phyloP scores from a whole-genome alignment of 2,113 vertebrate genomes.

The Chaetodon auriga region DNA sequence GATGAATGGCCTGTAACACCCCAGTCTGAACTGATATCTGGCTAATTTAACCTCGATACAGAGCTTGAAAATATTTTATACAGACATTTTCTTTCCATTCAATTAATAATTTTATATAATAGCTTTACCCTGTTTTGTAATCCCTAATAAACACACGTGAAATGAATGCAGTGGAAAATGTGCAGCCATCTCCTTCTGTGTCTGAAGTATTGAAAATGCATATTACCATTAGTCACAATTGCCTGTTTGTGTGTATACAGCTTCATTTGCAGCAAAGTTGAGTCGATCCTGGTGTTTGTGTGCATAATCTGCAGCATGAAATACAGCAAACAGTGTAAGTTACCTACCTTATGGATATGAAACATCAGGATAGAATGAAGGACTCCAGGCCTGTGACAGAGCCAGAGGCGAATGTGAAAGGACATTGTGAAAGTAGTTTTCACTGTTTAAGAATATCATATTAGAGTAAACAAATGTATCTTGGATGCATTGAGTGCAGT shows the following conservation, averaged over 20 bases:
- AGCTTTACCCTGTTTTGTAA: not conserved
- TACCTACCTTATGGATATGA: too few species aligned
- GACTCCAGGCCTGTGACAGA: not conserved
- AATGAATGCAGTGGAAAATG: not conserved
- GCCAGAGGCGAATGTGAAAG: conserved; percentile 1
- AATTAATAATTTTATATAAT: not conserved
- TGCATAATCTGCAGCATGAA: too few species aligned
- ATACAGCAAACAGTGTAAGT: too few species aligned
- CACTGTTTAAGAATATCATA: not conserved
- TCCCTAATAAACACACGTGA: not conserved
- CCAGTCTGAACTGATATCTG: not conserved
- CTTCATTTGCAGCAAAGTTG: not conserved
- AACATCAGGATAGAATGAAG: not conserved
- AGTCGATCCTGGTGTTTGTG: not conserved
- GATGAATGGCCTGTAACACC: conserved; percentile 3
- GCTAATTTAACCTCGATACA: conserved; percentile 17
- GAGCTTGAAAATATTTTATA: not conserved
- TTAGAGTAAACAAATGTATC: not conserved
- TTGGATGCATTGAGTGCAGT: not conserved
- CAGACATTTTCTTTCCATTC: not conserved
- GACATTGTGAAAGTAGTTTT: not conserved
- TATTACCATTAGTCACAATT: not conserved
- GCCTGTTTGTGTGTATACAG: not conserved
- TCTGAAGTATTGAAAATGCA: not conserved
- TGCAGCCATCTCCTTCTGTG: not conserved